Evolutionary conservation across 2,888 invertebrate genomes (phyloP), one percentile per base, ranked within the genome.

Genomic region (Acrobasis suavella): DNA sequence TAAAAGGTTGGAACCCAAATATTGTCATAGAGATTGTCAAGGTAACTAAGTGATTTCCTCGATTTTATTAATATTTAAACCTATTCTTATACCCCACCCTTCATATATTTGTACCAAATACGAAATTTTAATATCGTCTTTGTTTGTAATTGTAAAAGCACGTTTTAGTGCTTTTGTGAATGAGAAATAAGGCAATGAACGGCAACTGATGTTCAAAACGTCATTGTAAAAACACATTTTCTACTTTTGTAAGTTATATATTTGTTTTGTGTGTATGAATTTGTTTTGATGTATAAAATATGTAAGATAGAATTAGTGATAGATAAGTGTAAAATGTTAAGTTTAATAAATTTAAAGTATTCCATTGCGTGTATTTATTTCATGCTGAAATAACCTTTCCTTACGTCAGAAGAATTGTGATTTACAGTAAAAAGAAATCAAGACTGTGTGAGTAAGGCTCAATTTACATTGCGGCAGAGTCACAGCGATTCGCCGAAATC

Each of bases 291-390:
- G 82, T 85, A 81, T 83, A 85, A 81, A 22, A 22, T 22, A 81
- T 80, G 74, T 89, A 88, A 83, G 76, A 81, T 86, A 86, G 81
- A 74, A 65, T 74, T 86, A 83, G 81, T 70, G 1, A 56, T 56
- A 77, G 74, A 72, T 85, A 80, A 84, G 76, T 75, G 68, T 82
- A 77, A 68, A 75, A 78, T 78, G 79, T 85, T 88, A 88, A 84
- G 85, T 87, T 86, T 82, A 88, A 86, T 89, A 89, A 86, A 82
- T 81, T 73, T 74, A 71, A 74, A 78, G 67, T 63, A 67, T 39
- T 42, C 71, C 69, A 73, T 59, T 39, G 62, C 72, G 63, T 50
- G 67, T 65, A 52, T 64, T 67, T 69, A 64, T 60, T 8, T 63
- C 39, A 17, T 22, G 22, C 22, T 22, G 22, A 22, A 22, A 32